phyloP scores from a whole-genome alignment of 2,113 vertebrate species.

The Odontesthes bonariensis region DNA sequence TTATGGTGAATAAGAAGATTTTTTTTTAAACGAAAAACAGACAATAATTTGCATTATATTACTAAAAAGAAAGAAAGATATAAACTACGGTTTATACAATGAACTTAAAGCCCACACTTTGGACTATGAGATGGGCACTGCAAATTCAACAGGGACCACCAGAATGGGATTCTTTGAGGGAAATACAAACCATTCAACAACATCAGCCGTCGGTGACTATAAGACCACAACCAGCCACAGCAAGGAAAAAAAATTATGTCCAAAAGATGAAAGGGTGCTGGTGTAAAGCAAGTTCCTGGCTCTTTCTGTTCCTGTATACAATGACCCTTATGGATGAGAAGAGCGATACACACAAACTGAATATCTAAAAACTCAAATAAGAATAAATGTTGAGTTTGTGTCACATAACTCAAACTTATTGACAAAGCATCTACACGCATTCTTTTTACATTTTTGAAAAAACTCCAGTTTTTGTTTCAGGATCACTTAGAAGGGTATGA shows the following conservation, averaged over 20 bases:
- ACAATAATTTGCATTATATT: neutral
- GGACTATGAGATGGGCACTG: neutral
- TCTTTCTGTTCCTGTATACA: too few species aligned
- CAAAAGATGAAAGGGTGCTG: neutral
- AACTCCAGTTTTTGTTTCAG: neutral
- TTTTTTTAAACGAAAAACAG: neutral
- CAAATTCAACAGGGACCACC: neutral
- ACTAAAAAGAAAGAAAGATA: neutral
- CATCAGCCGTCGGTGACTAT: neutral
- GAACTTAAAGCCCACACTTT: neutral
- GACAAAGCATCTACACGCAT: too few species aligned
- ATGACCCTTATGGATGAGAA: too few species aligned
- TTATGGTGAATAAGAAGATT: neutral
- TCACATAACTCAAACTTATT: neutral
- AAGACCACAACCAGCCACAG: neutral
- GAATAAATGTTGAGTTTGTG: too few species aligned
- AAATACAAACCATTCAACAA: constrained; percentile 3
- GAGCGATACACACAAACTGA: neutral
- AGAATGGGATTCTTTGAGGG: neutral
- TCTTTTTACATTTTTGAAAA: too few species aligned
- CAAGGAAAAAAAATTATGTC: too few species aligned
- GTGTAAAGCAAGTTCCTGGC: too few species aligned
- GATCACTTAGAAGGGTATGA: too few species aligned
- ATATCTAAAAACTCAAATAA: too few species aligned
- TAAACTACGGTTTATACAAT: neutral